These are phyloP conservation scores for Campoplex nolae DNA, from an alignment of 2,888 invertebrate species.

Conservation along the genomic window DNA sequence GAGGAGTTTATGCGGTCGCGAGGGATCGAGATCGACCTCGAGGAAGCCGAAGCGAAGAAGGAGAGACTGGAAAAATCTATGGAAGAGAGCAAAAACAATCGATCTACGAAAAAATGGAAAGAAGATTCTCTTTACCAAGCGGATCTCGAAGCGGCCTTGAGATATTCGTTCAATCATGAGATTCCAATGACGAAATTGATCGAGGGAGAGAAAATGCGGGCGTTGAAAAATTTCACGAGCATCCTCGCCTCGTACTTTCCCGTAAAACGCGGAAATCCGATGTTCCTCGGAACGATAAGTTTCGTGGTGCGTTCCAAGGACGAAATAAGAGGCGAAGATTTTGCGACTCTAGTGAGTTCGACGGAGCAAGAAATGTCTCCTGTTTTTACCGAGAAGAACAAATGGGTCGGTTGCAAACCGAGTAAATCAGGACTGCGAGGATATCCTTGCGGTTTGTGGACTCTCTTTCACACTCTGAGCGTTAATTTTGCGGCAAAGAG, in stretches of 20 bases:
- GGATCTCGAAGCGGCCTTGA: constrained; percentile 95
- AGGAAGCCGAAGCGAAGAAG: not conserved
- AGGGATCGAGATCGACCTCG: constrained; percentile 68
- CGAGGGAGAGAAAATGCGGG: constrained; percentile 89
- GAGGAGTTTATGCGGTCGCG: constrained; percentile 85
- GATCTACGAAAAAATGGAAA: not conserved
- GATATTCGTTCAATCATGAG: constrained; percentile 93
- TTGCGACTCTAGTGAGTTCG: constrained; percentile 86
- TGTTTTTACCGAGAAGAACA: constrained; percentile 85
- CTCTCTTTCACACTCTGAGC: constrained; percentile 95
- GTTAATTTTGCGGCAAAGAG: constrained; percentile 86
- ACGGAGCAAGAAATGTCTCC: constrained; percentile 86
- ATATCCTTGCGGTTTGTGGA: constrained; percentile 98
- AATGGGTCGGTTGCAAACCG: constrained; percentile 94
- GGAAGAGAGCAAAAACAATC: not conserved
- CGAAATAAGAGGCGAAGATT: constrained; percentile 87
- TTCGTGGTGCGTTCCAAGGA: constrained; percentile 85
- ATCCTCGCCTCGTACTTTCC: constrained; percentile 93
- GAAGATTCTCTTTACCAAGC: constrained; percentile 91
- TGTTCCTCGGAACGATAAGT: constrained; percentile 70
- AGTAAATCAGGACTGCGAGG: constrained; percentile 91
- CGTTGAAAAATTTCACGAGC: constrained; percentile 90
- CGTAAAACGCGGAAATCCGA: constrained; percentile 87
- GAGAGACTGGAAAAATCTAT: not conserved
- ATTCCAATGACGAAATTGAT: constrained; percentile 90